Evolutionary conservation across 2,888 invertebrate genomes (phyloP).

Genomic region (Drosophila koepferae): DNA sequence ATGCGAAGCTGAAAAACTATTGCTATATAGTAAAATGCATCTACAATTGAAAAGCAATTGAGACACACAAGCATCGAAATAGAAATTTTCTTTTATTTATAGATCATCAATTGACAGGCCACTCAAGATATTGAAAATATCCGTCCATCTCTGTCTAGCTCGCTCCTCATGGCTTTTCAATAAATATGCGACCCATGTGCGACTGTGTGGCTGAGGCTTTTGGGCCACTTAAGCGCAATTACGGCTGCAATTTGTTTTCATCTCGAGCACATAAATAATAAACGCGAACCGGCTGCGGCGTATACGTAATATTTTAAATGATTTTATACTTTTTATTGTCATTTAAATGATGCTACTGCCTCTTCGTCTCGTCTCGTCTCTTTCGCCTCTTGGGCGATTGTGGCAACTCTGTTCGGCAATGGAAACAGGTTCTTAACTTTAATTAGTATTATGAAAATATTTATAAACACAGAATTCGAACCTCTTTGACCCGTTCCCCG

Average conservation of each 20-base stretch:
- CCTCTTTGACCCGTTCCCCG: not conserved
- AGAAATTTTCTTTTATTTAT: constrained; percentile 60
- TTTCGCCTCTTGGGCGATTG: constrained; percentile 1
- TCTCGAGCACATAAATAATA: constrained; percentile 61
- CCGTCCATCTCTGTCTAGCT: constrained; percentile 8
- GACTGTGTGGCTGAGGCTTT: constrained; percentile 43
- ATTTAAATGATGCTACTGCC: constrained; percentile 53
- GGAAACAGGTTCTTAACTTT: constrained; percentile 66
- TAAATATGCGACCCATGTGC: constrained; percentile 42
- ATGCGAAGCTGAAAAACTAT: constrained; percentile 9
- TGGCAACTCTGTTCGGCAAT: constrained; percentile 48
- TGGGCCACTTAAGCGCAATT: constrained; percentile 74
- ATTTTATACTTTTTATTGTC: constrained; percentile 71
- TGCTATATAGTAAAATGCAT: constrained; percentile 19
- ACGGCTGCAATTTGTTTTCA: constrained; percentile 75
- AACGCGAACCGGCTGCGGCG: constrained; percentile 40
- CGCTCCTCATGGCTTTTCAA: constrained; percentile 55
- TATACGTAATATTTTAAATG: constrained; percentile 77
- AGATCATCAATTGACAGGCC: constrained; percentile 71
- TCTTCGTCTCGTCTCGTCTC: not conserved
- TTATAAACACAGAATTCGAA: constrained; percentile 34
- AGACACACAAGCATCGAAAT: constrained; percentile 43
- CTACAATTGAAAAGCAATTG: constrained; percentile 62
- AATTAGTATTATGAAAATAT: constrained; percentile 69
- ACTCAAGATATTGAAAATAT: constrained; percentile 57